Percentiles rank a stretch among this genome's conserved stretches.
phyloP scores from a whole-genome alignment of 2,797 vertebrate genomes.

The Mallotus villosus region DNA sequence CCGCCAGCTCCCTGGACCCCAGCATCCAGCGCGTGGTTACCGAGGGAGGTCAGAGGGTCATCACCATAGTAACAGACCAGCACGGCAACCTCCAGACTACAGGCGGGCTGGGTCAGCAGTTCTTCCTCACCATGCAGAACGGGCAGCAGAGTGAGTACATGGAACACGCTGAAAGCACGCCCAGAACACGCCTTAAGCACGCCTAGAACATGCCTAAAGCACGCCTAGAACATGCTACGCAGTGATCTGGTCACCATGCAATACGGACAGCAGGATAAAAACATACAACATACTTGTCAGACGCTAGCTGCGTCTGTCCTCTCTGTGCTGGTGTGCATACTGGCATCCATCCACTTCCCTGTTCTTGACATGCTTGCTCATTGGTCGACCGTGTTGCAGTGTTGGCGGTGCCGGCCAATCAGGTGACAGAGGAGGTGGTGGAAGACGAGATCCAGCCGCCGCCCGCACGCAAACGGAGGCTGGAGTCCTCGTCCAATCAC shows the following conservation, averaged over 20 bases:
- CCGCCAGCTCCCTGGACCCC: constrained; percentile 69
- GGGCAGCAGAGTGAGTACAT: constrained; percentile 80
- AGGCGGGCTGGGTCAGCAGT: constrained; percentile 75
- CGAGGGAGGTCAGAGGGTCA: constrained; percentile 81
- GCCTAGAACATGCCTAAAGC: too few relatives aligned
- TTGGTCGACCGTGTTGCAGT: constrained; percentile 61
- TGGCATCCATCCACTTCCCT: neutral
- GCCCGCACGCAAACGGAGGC: constrained; percentile 76
- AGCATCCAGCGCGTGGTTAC: constrained; percentile 79
- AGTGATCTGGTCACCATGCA: neutral
- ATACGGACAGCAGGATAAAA: too few relatives aligned
- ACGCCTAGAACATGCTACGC: neutral
- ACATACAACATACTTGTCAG: too few relatives aligned
- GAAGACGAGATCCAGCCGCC: constrained; percentile 70
- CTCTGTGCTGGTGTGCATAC: too few relatives aligned
- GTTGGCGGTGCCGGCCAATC: constrained; percentile 83
- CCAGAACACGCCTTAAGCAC: neutral
- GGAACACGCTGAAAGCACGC: neutral
- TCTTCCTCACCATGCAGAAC: constrained; percentile 84
- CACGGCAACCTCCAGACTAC: constrained; percentile 79
- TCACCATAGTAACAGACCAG: constrained; percentile 86
- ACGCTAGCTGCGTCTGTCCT: too few relatives aligned
- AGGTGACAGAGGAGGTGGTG: constrained; percentile 81
- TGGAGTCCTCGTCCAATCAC: constrained; percentile 70
- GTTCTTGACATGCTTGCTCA: constrained; percentile 5